Evolutionary conservation across 2,113 vertebrate species (phyloP), one percentile per base, ranked within the genome.

Genomic region (Cariama cristata): DNA sequence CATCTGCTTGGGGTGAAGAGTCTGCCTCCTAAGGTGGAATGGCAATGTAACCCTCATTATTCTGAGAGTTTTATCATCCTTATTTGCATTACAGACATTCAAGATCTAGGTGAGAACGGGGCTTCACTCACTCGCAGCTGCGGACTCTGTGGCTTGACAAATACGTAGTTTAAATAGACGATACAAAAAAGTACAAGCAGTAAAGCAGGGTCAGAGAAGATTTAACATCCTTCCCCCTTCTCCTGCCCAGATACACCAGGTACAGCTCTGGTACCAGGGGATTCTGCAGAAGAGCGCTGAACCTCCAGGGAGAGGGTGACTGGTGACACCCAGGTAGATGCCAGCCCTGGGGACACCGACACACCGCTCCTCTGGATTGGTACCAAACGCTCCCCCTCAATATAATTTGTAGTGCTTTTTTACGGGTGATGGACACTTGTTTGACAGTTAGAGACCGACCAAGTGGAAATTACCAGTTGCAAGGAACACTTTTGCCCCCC

Each of bases 351-450:
- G 30, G 66, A 64, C 64, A 9, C 13, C 1, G 2, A 9, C 53
- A 28, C 19, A 1, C 1, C 0, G 14, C 4, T 12, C 15, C 49
- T 42, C 68, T 4, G 33, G 11, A 9, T 22, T 26, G 30, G 53
- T 5, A 38, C 49, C 24, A 26, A 71, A 12, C 50, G 8, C 42
- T 68, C 1, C 1, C n/a, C 49, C 30, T 32, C 60, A 5, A 20
- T 15, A 11, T 28, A 22, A 55, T 14, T 5, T 6, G 9, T 3
- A 7, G 5, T 8, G 49, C 5, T 50, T 50, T 56, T 50, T 64
- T 4, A 16, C 27, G 2, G 3, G 49, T 1, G 4, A 30, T 2
- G 26, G 9, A 32, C 42, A 0, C 30, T 9, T 3, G 6, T 33
- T 16, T 26, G 24, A 7, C 49, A 8, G 56, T 4, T 21, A 19